phyloP scores from a whole-genome alignment of 2,888 invertebrate genomes.

The Lepas anatifera region DNA sequence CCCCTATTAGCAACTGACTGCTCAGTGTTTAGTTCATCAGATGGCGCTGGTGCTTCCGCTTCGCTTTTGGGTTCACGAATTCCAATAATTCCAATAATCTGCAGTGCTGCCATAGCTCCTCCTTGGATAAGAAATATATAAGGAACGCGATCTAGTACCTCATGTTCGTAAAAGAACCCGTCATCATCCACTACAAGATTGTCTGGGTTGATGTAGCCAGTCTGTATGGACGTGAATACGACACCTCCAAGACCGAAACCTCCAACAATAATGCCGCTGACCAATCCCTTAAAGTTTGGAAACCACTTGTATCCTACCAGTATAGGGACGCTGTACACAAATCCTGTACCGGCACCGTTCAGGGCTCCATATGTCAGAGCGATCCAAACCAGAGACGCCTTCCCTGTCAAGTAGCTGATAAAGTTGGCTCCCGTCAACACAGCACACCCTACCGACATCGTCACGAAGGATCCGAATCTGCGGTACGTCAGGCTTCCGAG shows the following conservation, averaged over 20 bases:
- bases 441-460: neutral
- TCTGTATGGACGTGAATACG: conserved; percentile 34
- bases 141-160: conserved; percentile 30
- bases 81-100: conserved; percentile 28
- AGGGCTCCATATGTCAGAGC: neutral
- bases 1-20: no score
- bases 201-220: conserved; percentile 33
- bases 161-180: conserved; percentile 19
- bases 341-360: neutral
- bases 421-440: neutral
- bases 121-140: conserved; percentile 30
- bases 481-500: neutral
- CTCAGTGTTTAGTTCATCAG: no score
- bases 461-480: neutral
- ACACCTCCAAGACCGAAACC: conserved; percentile 35
- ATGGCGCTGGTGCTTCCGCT: no score
- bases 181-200: conserved; percentile 26
- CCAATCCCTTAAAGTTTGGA: conserved; percentile 32
- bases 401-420: neutral
- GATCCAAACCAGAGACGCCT: neutral
- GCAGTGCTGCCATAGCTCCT: conserved; percentile 29
- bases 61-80: neutral
- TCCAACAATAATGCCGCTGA: conserved; percentile 33
- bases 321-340: neutral
- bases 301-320: conserved; percentile 30